Percentiles rank a stretch among this genome's conserved stretches.
These are phyloP conservation scores for Microcebus lehilahytsara DNA, from an alignment of 2,113 vertebrate species.

Conservation along the genomic window DNA sequence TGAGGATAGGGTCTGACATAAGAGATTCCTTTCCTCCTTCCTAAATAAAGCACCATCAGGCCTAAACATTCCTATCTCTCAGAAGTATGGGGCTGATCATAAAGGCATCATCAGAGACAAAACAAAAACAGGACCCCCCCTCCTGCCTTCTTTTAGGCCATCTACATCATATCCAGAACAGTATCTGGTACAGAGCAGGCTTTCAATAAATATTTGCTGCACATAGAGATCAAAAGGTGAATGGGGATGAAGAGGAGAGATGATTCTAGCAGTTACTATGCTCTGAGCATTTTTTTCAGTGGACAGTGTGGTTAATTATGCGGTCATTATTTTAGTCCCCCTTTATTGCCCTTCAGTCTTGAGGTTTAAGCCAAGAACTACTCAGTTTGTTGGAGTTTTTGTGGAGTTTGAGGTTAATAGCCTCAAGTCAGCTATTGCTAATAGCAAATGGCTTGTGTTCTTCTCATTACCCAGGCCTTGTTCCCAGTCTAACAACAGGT, in stretches of 20 bases:
- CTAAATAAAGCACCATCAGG: neutral
- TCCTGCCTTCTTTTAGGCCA: accelerated
- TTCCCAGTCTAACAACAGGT: neutral
- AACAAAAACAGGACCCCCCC: neutral
- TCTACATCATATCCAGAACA: neutral
- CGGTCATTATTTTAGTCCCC: neutral
- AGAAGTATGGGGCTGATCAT: neutral
- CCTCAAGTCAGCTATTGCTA: neutral
- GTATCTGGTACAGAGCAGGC: neutral
- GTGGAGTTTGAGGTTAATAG: neutral
- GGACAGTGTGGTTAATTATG: neutral
- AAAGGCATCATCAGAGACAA: neutral
- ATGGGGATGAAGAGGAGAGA: neutral
- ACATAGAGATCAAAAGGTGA: neutral
- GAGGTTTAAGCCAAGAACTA: neutral
- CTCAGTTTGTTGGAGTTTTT: neutral
- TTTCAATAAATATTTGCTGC: slow-evolving; percentile 19
- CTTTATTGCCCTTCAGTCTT: neutral
- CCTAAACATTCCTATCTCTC: neutral
- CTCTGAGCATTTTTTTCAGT: neutral
- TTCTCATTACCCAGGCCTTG: neutral
- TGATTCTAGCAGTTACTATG: neutral
- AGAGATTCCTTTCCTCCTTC: neutral
- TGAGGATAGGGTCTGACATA: neutral
- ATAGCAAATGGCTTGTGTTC: neutral